A percentile compares a stretch with the other conserved stretches of the same genome.
phyloP scores from a whole-genome alignment of 1,140 invertebrate genomes.

The Odontomachus brunneus region DNA sequence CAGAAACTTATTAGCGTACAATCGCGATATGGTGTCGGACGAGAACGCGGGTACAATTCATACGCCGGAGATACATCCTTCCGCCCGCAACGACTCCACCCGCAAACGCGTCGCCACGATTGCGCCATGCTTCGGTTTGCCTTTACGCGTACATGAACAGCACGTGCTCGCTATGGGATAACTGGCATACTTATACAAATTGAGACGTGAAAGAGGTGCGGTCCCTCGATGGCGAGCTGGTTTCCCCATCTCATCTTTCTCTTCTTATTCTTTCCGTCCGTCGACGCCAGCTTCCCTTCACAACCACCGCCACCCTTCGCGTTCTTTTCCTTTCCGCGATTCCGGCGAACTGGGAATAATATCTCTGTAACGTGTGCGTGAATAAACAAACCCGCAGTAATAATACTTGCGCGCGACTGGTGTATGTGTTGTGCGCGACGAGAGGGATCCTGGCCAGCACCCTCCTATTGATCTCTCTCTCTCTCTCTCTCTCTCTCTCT shows the following conservation, averaged over 20 bases:
- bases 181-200: slow-evolving; percentile 67
- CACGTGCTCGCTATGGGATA: slow-evolving; percentile 28
- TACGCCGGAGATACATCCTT: slow-evolving; percentile 28
- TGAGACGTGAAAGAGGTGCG: slow-evolving; percentile 31
- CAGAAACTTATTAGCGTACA: slow-evolving; percentile 78
- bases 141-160: neutral
- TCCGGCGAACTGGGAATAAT: neutral
- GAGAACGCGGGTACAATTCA: slow-evolving; percentile 60
- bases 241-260: neutral
- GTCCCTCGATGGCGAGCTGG: slow-evolving; percentile 14
- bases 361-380: slow-evolving; percentile 71
- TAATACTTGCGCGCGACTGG: slow-evolving; percentile 62
- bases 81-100: neutral
- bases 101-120: neutral
- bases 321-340: neutral
- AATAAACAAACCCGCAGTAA: slow-evolving; percentile 78
- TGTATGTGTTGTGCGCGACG: slow-evolving; percentile 61
- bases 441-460: too few species aligned
- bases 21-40: slow-evolving; percentile 44
- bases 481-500: neutral
- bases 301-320: too few species aligned
- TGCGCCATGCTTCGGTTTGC: slow-evolving; percentile 17
- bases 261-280: slow-evolving; percentile 19
- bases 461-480: too few species aligned
- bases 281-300: neutral